phyloP scores from a whole-genome alignment of 2,888 invertebrate species.

The Phanerotoma sp. region DNA sequence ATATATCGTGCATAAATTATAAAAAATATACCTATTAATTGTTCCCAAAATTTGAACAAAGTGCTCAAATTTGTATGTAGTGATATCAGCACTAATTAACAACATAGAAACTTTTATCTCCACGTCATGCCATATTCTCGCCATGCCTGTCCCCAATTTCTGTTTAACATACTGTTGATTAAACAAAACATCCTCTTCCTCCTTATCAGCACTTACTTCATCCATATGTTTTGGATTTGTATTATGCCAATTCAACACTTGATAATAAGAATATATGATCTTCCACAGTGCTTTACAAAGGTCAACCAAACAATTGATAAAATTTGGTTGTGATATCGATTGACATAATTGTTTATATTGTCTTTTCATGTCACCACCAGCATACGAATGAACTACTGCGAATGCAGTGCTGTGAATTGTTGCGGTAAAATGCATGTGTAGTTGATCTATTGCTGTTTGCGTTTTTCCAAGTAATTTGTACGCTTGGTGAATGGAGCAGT shows the following conservation, averaged over 20 bases:
- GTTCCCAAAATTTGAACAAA: conserved; percentile 89
- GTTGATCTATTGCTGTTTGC: conserved; percentile 89
- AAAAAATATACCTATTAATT: conserved; percentile 76
- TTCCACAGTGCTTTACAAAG: conserved; percentile 85
- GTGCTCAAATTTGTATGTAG: conserved; percentile 90
- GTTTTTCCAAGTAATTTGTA: conserved; percentile 89
- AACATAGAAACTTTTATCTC: conserved; percentile 86
- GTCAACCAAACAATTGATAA: conserved; percentile 77
- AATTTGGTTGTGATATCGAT: conserved; percentile 63
- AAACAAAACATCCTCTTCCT: conserved; percentile 67
- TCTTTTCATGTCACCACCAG: conserved; percentile 63
- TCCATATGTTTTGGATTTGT: conserved; percentile 5
- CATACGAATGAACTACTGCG: conserved; percentile 63
- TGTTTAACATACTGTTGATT: conserved; percentile 80
- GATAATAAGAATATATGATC: conserved; percentile 77
- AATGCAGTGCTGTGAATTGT: conserved; percentile 83
- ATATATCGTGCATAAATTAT: no score
- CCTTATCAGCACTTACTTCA: conserved; percentile 36
- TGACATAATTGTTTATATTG: conserved; percentile 82
- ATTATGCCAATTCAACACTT: conserved; percentile 77
- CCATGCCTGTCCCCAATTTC: conserved; percentile 84
- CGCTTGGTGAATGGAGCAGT: conserved; percentile 82
- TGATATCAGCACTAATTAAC: conserved; percentile 76
- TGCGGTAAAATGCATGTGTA: conserved; percentile 93
- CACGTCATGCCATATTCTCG: conserved; percentile 91